Evolutionary conservation across 2,797 vertebrate genomes (phyloP).

Genomic region (Chiroxiphia lanceolata): DNA sequence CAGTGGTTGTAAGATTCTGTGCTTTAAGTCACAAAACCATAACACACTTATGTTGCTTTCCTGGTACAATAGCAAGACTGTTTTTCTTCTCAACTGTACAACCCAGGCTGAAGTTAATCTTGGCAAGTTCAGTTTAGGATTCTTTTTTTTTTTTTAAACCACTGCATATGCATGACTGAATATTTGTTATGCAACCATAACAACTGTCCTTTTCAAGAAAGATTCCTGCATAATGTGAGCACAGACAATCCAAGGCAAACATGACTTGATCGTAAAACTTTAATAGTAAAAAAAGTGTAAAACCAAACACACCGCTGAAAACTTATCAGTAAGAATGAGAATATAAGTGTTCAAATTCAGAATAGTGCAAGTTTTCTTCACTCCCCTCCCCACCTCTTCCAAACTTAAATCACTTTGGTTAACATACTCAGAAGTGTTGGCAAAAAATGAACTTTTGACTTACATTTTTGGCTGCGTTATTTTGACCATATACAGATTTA

Average conservation of each 20-base stretch:
- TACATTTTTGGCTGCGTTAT: slow-evolving; percentile 67
- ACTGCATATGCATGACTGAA: slow-evolving; percentile 38
- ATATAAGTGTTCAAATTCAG: slow-evolving; percentile 66
- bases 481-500: slow-evolving; percentile 52
- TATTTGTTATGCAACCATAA: slow-evolving; percentile 46
- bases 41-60: background rate
- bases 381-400: slow-evolving; percentile 43
- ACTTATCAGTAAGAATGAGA: slow-evolving; percentile 62
- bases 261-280: slow-evolving; percentile 73
- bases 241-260: slow-evolving; percentile 11
- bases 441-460: slow-evolving; percentile 69
- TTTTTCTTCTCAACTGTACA: background rate
- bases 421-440: slow-evolving; percentile 71
- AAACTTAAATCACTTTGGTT: slow-evolving; percentile 77
- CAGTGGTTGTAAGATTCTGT: background rate
- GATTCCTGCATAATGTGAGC: slow-evolving; percentile 6
- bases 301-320: slow-evolving; percentile 72
- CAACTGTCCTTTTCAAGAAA: slow-evolving; percentile 11
- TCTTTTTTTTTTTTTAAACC: background rate
- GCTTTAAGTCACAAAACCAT: background rate
- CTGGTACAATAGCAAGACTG: background rate
- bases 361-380: slow-evolving; percentile 71
- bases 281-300: slow-evolving; percentile 77
- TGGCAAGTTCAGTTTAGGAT: background rate
- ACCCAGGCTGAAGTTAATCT: background rate